Conservation (phyloP, 2,797 vertebrate species). For the Lacerta agilis region DNA sequence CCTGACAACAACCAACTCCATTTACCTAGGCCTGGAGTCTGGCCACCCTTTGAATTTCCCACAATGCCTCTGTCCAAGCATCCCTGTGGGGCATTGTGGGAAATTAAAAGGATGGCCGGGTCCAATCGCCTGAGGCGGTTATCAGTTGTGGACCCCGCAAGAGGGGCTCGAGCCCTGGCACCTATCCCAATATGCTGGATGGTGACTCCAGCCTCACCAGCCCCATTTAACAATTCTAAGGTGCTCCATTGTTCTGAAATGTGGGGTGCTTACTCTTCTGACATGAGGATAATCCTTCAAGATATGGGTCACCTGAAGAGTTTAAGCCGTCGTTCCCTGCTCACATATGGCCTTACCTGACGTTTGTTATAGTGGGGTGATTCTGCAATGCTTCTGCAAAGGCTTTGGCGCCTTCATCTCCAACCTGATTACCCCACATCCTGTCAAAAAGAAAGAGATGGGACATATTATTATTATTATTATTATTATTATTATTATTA, state of each 20-base stretch:
- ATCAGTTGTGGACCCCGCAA: no score
- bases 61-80: neutral
- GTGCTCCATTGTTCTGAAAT: neutral
- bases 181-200: neutral
- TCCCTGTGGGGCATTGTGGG: neutral
- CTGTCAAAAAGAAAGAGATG: slow-evolving; percentile 70
- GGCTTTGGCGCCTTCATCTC: slow-evolving; percentile 89
- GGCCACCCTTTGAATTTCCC: neutral
- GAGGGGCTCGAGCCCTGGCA: neutral
- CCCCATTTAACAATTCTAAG: neutral
- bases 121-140: no score
- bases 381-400: slow-evolving; percentile 90
- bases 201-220: no score
- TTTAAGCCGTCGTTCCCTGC: neutral
- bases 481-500: no score
- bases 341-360: slow-evolving; percentile 80
- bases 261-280: neutral
- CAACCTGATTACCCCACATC: slow-evolving; percentile 95
- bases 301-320: neutral
- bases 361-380: slow-evolving; percentile 85
- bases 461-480: no score
- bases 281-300: neutral
- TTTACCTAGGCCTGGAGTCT: neutral
- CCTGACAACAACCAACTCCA: neutral
- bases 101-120: neutral